Conservation (phyloP, 2,888 invertebrate genomes). For the Epinotia demarniana region DNA sequence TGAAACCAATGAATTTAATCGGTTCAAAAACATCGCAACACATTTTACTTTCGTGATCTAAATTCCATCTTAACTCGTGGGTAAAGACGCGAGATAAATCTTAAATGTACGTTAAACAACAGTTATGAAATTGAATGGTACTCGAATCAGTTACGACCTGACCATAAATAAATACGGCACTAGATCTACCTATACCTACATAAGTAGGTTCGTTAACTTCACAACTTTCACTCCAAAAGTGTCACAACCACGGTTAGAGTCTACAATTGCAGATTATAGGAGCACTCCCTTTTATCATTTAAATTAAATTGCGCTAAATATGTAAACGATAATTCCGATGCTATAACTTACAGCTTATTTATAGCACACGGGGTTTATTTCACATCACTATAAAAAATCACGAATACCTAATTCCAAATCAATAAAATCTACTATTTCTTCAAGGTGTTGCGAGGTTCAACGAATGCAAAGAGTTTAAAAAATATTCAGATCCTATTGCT, state of each 20-base stretch:
- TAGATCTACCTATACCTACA: conserved; percentile 11
- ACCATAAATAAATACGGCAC: conserved; percentile 9
- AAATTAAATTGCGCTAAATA: no score
- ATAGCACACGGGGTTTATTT: no score
- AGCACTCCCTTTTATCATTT: conserved; percentile 1
- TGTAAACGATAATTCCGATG: no score
- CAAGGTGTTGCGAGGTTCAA: no score
- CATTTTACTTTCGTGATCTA: conserved; percentile 61
- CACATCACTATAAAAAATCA: no score
- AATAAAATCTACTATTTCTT: no score
- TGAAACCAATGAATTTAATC: conserved; percentile 49
- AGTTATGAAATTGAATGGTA: conserved; percentile 53
- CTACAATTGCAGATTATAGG: conserved; percentile 7
- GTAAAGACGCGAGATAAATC: conserved; percentile 52
- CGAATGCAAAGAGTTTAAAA: no score
- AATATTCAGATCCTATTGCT: no score
- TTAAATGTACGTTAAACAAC: conserved; percentile 40
- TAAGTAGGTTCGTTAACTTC: conserved; percentile 21
- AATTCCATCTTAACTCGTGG: conserved; percentile 57
- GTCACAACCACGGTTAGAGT: conserved; percentile 20
- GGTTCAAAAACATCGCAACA: conserved; percentile 47
- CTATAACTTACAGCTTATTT: no score
- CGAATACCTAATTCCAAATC: no score
- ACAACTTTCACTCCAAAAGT: conserved; percentile 33
- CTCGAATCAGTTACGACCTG: background rate